Base-by-base conservation (phyloP, 2,113 vertebrate genomes). In the Bufo gargarizans region DNA sequence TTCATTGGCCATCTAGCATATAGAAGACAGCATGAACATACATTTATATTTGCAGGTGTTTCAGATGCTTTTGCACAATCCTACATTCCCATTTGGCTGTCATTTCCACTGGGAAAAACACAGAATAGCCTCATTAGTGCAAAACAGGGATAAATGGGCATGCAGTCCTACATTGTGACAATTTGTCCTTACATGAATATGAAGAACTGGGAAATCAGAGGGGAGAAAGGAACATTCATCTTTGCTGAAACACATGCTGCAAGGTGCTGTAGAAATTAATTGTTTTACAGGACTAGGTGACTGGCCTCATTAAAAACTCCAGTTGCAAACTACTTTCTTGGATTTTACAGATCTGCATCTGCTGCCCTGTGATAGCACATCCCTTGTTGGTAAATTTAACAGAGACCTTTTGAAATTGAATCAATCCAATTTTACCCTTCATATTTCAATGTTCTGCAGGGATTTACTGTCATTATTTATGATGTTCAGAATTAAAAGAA, bases 201-300 rank as follows among this genome's bases (percentile, higher is more conserved):
- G 89, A 91, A 87, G 17, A 67, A 67, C 63, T 86, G 77, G 65
- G 91, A 79, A 90, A 91, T 89, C 50, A 88, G 55, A 74, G 80
- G 74, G 53, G 78, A 88, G n/a, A 87, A 17, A 3, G 4, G 80
- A 87, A 91, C 76, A 59, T 59, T 89, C 91, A 90, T 61, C 88
- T 87, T 91, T 86, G 67, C 19, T 89, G 85, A 90, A 91, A 49
- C 86, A 63, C 58, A 88, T 91, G 91, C 83, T 91, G 83, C 58
- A 91, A 92, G 59, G 63, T 80, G 82, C 78, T 88, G 89, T 87
- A 90, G 78, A 90, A 91, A 90, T 92, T 91, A 91, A 89, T 91
- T 91, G 58, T 90, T 90, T 82, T 86, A 91, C 88, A 92, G 86
- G 74, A 91, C 63, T 90, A 13, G 80, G 84, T 89, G 89, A 88